Conservation (phyloP, 2,797 vertebrate genomes). For the Tamandua tetradactyla region DNA sequence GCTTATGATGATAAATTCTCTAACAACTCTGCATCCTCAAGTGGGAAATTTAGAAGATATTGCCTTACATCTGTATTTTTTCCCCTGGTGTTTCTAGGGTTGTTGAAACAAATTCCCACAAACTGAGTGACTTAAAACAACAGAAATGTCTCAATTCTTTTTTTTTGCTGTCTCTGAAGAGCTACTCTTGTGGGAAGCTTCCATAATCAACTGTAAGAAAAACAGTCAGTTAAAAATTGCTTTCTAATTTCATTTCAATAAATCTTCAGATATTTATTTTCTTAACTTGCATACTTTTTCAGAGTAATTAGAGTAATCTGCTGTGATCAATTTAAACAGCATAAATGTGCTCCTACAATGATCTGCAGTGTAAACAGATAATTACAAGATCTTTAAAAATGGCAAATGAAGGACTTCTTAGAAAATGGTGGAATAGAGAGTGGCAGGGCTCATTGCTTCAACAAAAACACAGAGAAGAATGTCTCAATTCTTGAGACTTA, state of each 20-base stretch:
- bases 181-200: constrained; percentile 91
- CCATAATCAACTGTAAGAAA: constrained; percentile 91
- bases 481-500: no score
- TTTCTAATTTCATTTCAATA: constrained; percentile 27
- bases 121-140: no score
- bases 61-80: no score
- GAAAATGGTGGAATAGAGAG: no score
- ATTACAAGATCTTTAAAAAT: neutral
- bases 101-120: no score
- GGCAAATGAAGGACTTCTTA: no score
- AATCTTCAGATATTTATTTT: neutral
- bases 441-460: no score
- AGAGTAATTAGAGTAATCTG: neutral
- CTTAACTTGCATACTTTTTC: constrained; percentile 1
- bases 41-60: constrained; percentile 7
- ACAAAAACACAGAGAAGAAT: no score
- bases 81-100: no score
- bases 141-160: no score
- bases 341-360: neutral
- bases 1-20: constrained; percentile 10
- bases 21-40: neutral
- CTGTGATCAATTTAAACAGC: neutral
- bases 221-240: constrained; percentile 19
- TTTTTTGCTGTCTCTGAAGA: constrained; percentile 88
- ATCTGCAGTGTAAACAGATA: neutral